A percentile compares a stretch with the other conserved stretches of the same genome.
phyloP scores from a whole-genome alignment of 1,140 invertebrate genomes.

The Bradynema listronoti region DNA sequence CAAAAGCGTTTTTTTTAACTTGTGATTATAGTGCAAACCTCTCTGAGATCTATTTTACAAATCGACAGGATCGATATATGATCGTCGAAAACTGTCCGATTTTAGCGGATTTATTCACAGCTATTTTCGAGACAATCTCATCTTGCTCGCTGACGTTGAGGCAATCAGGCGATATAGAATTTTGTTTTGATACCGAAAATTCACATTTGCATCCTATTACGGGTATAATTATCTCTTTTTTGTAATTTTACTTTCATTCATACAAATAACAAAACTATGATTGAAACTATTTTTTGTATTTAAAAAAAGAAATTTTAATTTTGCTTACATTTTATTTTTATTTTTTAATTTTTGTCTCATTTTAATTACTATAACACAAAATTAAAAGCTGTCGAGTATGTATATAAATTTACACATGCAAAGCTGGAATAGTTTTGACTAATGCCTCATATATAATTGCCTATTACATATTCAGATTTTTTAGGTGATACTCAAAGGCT shows the following conservation, averaged over 20 bases:
- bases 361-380: too few species aligned
- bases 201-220: constrained; percentile 35
- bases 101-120: constrained; percentile 48
- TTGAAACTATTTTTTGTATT: too few species aligned
- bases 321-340: too few species aligned
- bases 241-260: too few species aligned
- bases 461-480: too few species aligned
- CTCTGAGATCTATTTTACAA: constrained; percentile 92
- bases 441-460: too few species aligned
- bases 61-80: constrained; percentile 91
- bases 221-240: constrained; percentile 15
- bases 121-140: constrained; percentile 62
- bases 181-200: constrained; percentile 12
- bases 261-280: too few species aligned
- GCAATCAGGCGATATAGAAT: constrained; percentile 20
- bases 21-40: constrained; percentile 74
- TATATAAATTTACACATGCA: too few species aligned
- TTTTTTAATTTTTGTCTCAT: too few species aligned
- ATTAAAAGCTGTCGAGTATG: too few species aligned
- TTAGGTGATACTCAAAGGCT: constrained; percentile 17
- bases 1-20: constrained; percentile 21
- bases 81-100: constrained; percentile 70
- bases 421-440: too few species aligned
- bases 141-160: constrained; percentile 62
- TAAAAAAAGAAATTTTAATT: too few species aligned